Conservation (phyloP, 2,888 invertebrate genomes). For the Catocala fraxini region DNA sequence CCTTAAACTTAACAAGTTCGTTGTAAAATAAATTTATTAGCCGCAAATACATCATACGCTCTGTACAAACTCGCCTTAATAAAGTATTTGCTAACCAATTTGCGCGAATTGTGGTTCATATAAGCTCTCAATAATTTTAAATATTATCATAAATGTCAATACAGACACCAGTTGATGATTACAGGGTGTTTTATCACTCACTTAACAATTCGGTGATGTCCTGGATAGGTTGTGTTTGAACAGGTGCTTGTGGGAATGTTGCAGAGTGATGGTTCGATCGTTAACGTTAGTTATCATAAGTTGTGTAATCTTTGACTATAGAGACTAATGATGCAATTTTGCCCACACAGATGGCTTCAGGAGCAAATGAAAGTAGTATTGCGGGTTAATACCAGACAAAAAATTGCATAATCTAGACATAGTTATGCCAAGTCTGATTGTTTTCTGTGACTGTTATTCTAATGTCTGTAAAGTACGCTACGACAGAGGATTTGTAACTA, state of each 20-base stretch:
- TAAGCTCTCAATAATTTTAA: constrained; percentile 49
- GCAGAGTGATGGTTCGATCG: neutral
- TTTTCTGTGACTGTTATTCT: too few species aligned
- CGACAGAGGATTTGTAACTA: too few species aligned
- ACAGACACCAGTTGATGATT: constrained; percentile 1
- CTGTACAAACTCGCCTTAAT: constrained; percentile 15
- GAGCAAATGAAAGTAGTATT: too few species aligned
- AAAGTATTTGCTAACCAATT: constrained; percentile 46
- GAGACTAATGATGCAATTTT: too few species aligned
- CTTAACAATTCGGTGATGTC: constrained; percentile 8
- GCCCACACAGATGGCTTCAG: too few species aligned
- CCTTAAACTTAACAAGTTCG: neutral
- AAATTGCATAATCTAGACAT: too few species aligned
- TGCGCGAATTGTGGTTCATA: constrained; percentile 49
- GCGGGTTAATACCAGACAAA: too few species aligned
- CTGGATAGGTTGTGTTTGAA: neutral
- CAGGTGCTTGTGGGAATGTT: neutral
- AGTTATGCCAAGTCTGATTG: too few species aligned
- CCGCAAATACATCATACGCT: constrained; percentile 11
- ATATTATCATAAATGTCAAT: constrained; percentile 56
- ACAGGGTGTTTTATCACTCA: constrained; percentile 1
- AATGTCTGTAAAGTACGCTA: too few species aligned
- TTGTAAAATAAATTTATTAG: neutral
- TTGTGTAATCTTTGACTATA: too few species aligned
- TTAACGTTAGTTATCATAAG: neutral